Conservation (phyloP, 2,888 invertebrate genomes). For the Lagria hirta region DNA sequence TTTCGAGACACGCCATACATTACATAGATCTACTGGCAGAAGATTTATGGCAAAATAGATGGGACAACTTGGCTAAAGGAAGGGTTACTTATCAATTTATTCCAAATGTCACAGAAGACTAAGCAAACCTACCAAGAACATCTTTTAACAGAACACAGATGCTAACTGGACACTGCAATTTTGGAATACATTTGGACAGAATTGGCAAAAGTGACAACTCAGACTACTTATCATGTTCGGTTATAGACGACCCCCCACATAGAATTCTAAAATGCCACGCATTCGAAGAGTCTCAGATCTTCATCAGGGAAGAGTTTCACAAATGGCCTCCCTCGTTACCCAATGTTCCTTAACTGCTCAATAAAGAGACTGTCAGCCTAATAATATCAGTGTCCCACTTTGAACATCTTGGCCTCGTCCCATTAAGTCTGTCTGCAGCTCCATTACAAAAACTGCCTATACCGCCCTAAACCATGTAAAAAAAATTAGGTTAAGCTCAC, state of each 20-base stretch:
- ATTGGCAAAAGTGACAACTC: conserved; percentile 4
- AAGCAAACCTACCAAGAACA: no score
- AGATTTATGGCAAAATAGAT: conserved; percentile 9
- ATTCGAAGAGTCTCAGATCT: neutral
- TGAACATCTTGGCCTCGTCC: no score
- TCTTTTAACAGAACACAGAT: neutral
- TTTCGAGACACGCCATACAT: conserved; percentile 1
- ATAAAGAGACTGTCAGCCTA: no score
- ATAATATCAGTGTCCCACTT: no score
- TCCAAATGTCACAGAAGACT: no score
- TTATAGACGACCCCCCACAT: conserved; percentile 3
- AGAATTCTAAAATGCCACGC: conserved; percentile 1
- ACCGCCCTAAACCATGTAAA: no score
- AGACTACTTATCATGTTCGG: neutral
- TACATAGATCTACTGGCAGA: neutral
- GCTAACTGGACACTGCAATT: conserved; percentile 8
- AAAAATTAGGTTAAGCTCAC: no score
- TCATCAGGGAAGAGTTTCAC: neutral
- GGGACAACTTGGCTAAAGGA: conserved; percentile 6
- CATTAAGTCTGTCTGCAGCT: no score
- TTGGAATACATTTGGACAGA: conserved; percentile 1
- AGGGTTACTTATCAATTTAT: conserved; percentile 2
- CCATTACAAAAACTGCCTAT: no score
- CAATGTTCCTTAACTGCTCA: no score
- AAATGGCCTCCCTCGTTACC: no score